Evolutionary conservation across 2,888 invertebrate genomes (phyloP).

Genomic region (Myopa testacea): DNA sequence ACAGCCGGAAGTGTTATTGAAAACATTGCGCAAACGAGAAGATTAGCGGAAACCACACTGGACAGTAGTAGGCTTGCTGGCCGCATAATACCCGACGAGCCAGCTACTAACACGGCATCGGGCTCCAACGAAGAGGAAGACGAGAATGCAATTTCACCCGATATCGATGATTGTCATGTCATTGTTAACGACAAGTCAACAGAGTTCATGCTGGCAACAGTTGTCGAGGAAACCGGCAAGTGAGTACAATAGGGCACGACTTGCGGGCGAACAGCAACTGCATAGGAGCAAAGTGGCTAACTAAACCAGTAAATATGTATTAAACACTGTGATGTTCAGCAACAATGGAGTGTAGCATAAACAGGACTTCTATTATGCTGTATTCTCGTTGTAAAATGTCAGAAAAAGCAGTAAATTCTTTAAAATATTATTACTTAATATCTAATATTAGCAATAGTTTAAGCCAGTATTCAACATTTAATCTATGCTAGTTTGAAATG

Average conservation of each 20-base stretch:
- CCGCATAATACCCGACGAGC: conserved; percentile 76
- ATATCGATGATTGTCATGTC: conserved; percentile 82
- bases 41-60: conserved; percentile 84
- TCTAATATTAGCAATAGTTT: no score
- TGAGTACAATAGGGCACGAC: conserved; percentile 71
- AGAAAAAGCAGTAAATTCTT: no score
- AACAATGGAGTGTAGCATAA: no score
- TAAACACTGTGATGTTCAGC: not conserved
- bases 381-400: no score
- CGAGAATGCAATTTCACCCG: conserved; percentile 74
- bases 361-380: no score
- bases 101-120: conserved; percentile 89
- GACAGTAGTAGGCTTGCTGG: conserved; percentile 68
- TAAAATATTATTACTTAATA: no score
- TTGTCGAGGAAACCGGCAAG: conserved; percentile 84
- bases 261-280: not conserved
- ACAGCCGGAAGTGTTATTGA: conserved; percentile 87
- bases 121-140: conserved; percentile 90
- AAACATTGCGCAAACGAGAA: conserved; percentile 85
- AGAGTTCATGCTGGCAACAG: conserved; percentile 90
- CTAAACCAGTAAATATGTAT: not conserved
- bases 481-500: no score
- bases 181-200: conserved; percentile 92
- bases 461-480: no score
- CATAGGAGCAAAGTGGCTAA: not conserved